Base-by-base conservation (phyloP, 2,888 invertebrate species). In the Griposia aprilina region DNA sequence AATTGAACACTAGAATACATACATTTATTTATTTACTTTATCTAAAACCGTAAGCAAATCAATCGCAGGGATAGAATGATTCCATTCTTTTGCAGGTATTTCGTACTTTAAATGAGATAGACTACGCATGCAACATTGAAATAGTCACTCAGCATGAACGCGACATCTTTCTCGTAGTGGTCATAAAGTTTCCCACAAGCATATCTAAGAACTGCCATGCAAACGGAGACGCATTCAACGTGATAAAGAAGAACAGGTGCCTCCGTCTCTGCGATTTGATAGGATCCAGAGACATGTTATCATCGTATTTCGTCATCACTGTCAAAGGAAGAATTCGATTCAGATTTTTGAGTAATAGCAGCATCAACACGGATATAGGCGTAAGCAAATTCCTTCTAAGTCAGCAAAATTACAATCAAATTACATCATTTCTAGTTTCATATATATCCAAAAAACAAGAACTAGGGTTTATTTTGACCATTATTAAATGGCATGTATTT, bases 311-410 rank as follows among this genome's bases (percentile, higher is more conserved):
- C 74, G 91, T 93, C 2, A 87, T 93, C 23, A 89, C 91, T 2
- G 90, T 94, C 2, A 89, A 67, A 69, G 91, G 91, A 17, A 92
- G 92, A 67, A 83, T 96, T 11, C 89, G 93, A 13, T 94, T 96
- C 52, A 90, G 92, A 50, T 96, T 95, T 75, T 77, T 94, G 52
- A 95, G 95, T 83, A 96, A 96, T 76, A 96, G 95, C 91, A 96
- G 95, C 78, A 91, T 96, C 45, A 96, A 96, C 84, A 78, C 92
- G 5, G 95, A 96, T 81, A 92, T 96, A 80, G 93, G 94, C 59
- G 96, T 96, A 84, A 92, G 94, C 23, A 15, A 36, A 55, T 26
- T 78, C 17, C 10, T 15, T 15, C n/a, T 59, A 6, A 13, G 13
- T 7, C 13, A 59, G 15, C n/a, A 59, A 15, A 15, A 59, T 59